A percentile compares a stretch with the other conserved stretches of the same genome.
phyloP scores from a whole-genome alignment of 1,140 invertebrate species.

The Drosophila ironensis region DNA sequence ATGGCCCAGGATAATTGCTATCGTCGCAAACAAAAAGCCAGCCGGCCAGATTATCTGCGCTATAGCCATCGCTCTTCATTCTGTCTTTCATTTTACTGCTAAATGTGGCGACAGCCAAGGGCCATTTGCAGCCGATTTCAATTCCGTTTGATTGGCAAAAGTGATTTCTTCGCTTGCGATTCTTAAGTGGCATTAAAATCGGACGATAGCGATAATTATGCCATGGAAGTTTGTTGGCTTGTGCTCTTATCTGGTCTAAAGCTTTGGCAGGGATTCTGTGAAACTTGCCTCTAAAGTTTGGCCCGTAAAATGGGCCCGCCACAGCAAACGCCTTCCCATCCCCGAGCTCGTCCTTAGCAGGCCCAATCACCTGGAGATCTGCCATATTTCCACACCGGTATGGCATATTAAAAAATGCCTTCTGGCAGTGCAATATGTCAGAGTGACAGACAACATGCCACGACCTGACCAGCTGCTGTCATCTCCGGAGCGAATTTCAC shows the following conservation, averaged over 20 bases:
- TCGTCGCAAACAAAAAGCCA: constrained; percentile 14
- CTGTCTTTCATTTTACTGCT: constrained; percentile 12
- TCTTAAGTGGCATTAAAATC: constrained; percentile 31
- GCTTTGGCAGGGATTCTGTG: neutral
- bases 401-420: constrained; percentile 33
- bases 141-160: constrained; percentile 37
- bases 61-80: constrained; percentile 29
- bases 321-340: no score
- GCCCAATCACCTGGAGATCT: neutral
- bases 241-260: constrained; percentile 14
- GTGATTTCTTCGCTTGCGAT: constrained; percentile 15
- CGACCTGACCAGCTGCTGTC: constrained; percentile 18
- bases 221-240: constrained; percentile 6
- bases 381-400: constrained; percentile 16
- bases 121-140: constrained; percentile 26
- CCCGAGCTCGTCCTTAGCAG: neutral
- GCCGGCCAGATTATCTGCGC: constrained; percentile 20
- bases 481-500: constrained; percentile 17
- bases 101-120: constrained; percentile 10
- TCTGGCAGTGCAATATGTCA: constrained; percentile 23
- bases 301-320: neutral
- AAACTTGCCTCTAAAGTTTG: neutral
- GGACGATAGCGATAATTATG: constrained; percentile 35
- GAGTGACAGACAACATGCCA: constrained; percentile 33
- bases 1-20: constrained; percentile 36